These are phyloP conservation scores for Eidolon helvum DNA, from an alignment of 2,113 vertebrate species.

Conservation along the genomic window DNA sequence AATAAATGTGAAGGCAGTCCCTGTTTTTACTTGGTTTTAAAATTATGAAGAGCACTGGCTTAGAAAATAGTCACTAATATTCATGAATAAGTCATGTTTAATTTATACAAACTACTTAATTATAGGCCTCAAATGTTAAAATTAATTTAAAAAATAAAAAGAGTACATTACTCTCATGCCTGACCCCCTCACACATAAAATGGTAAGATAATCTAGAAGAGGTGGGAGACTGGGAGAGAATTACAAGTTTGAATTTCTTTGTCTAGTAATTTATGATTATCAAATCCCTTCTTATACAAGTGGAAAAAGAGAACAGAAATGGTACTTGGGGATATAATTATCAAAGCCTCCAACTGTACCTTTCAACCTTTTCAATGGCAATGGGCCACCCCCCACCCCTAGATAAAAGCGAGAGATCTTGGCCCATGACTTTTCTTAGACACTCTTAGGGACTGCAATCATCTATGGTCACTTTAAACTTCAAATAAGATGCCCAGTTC, in stretches of 20 bases:
- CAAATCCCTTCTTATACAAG: not conserved
- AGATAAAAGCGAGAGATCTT: not conserved
- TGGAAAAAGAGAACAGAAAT: not conserved
- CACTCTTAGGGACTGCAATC: not conserved
- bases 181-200: not conserved
- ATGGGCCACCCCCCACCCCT: not conserved
- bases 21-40: not conserved
- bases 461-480: not conserved
- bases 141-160: not conserved
- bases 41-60: not conserved
- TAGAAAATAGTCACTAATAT: not conserved
- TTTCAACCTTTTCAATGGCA: not conserved
- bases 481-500: not conserved
- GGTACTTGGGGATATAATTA: not conserved
- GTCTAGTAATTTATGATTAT: not conserved
- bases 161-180: not conserved
- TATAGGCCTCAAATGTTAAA: not conserved
- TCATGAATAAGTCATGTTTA: not conserved
- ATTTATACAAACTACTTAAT: not conserved
- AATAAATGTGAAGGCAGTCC: not conserved
- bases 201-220: not conserved
- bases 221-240: not conserved
- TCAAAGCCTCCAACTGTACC: not conserved
- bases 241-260: not conserved
- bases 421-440: not conserved